Base-by-base conservation (phyloP, 30 jellyfish, hydroid and myxozoan genomes). In the Haliclystus octoradiatus region DNA sequence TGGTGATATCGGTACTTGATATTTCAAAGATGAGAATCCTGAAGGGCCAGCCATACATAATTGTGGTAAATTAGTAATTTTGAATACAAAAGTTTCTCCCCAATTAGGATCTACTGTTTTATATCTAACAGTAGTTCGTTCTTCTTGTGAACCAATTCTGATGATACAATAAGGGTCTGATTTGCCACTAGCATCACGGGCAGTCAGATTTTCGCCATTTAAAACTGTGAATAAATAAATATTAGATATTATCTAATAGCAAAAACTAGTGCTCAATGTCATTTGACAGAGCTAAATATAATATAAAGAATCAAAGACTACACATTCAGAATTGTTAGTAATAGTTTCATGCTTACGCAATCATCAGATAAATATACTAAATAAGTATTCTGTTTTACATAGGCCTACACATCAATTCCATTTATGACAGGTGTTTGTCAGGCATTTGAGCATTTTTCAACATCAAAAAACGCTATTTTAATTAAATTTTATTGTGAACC, bases 151-250 rank as follows among this genome's bases (percentile, higher is more conserved):
- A 26, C 96, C 96, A 68, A 85, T 28, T 34, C 69, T 78, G 52
- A 85, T 22, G 75, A 85, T 71, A 67, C 96, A 85, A 70, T 85
- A 85, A n/a, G 96, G 96, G 51, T 85, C 96, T 1, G 96, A 82
- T 31, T 80, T 79, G 22, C 96, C 96, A 30, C 53, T 60, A 29
- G 84, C 46, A 52, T 85, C 96, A 69, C 78, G 66, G 1, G 94
- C 87, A 2, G 94, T 94, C 33, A 85, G 71, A 67, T 85, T 91
- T 69, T 78, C 75, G 22, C 94, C 96, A 66, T 79, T 90, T 24
- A 85, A 71, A 27, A 85, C 96, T 85, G 50, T 27, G 52, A 74
- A 13, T 69, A 28, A 61, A 52, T 1, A 52, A 23, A 2, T 23
- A 1, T 23, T n/a, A n/a, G n/a, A n/a, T n/a, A n/a, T n/a, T n/a